Evolutionary conservation across 1,140 invertebrate genomes (phyloP).

Genomic region (Rhyacophila brunnea): DNA sequence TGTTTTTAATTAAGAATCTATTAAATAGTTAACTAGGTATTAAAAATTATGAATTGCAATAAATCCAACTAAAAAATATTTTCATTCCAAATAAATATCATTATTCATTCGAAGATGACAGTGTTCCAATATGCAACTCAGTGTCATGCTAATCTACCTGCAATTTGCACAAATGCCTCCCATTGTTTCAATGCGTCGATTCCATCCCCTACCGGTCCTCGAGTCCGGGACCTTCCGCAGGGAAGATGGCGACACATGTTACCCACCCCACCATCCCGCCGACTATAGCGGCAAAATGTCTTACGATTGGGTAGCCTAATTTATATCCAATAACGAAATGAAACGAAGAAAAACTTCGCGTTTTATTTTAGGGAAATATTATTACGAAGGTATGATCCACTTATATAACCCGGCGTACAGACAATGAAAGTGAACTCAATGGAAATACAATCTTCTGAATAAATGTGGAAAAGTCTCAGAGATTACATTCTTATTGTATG

Average conservation of each 20-base stretch:
- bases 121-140: conserved; percentile 4
- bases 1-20: too few species aligned
- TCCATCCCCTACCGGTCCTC: background rate
- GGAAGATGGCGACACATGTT: conserved; percentile 32
- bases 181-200: conserved; percentile 3
- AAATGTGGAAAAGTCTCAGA: too few species aligned
- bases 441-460: too few species aligned
- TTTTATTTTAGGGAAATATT: conserved; percentile 37
- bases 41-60: too few species aligned
- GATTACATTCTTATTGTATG: too few species aligned
- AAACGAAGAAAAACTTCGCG: conserved; percentile 35
- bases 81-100: too few species aligned
- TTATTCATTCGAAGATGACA: conserved; percentile 23
- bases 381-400: conserved; percentile 28
- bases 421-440: background rate
- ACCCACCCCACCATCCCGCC: conserved; percentile 6
- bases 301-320: conserved; percentile 33
- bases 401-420: conserved; percentile 21
- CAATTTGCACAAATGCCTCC: conserved; percentile 9
- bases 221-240: background rate
- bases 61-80: too few species aligned
- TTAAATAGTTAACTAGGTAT: too few species aligned
- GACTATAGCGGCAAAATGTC: conserved; percentile 16
- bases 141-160: conserved; percentile 28
- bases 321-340: conserved; percentile 37